Base-by-base conservation (phyloP, 2,797 vertebrate species). In the Meriones psammophilus region DNA sequence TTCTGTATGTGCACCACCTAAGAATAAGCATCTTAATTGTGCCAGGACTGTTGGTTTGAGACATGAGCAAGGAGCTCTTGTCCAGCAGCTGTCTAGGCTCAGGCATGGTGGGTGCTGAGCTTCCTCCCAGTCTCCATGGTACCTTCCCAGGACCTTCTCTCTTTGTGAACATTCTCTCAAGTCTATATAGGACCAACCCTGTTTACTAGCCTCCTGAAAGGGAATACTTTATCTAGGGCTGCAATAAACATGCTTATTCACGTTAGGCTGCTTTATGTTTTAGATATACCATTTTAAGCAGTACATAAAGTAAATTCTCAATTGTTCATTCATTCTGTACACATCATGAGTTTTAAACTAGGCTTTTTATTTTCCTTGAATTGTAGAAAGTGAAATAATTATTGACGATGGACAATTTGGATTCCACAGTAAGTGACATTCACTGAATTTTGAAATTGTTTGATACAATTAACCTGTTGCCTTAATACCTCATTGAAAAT, bases 341-440 rank as follows among this genome's bases (percentile, higher is more conserved):
- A 85, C 77, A 87, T 87, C 30, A 42, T 96, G 71, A 95, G 85
- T 97, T 64, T 76, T 92, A 98, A 98, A 98, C 81, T 96, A 78
- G 3, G 76, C 92, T 95, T 93, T 93, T 92, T 94, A 60, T 97
- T 92, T 97, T 69, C 93, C 97, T 98, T 98, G 98, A 97, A 97
- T 99, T 99, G 92, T 98, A 99, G 99, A 98, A 96, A 95, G 97
- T 83, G 97, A 99, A 97, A 98, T 98, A 85, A 97, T 96, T 96
- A 98, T 99, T 89, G 98, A 99, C 0, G 99, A 99, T 33, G 99
- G 99, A 87, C 96, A 99, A 24, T 99, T 99, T 98, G 99, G 99
- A 98, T 96, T 99, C 96, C 98, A 98, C 97, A 99, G 99, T 99
- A 99, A 99, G 99, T 99, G 94, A 97, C 13, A 58, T 58, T 58